Evolutionary conservation across 1,140 invertebrate genomes (phyloP), one percentile per base, ranked within the genome.

Genomic region (Bombus impatiens): DNA sequence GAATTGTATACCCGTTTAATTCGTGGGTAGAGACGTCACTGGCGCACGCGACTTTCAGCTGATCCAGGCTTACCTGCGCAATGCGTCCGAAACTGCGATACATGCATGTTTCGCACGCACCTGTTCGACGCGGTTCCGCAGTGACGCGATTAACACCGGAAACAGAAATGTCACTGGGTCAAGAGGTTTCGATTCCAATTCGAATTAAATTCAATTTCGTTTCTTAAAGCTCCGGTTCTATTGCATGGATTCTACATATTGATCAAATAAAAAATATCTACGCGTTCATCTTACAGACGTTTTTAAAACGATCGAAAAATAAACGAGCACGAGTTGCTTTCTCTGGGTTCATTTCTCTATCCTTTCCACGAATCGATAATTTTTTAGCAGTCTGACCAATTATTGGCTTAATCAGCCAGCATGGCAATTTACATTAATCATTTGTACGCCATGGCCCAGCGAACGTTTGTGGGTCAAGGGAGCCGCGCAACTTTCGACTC

Each of bases 21-120:
- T 18, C 35, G 28, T 6, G 42, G 32, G 35, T 32, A 13, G 25
- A 67, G 35, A 65, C 35, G 42, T 68, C 13, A 70, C 57, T 47
- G 67, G 65, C 47, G 65, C 67, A 70, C 83, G 75, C 65, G 37
- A 35, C 47, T 74, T 85, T 44, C 83, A 80, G 83, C 83, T 85
- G 83, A 82, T 81, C 37, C 78, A 59, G 57, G 18, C 44, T n/a
- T 32, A 74, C 70, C 68, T 76, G 84, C 84, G 84, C 84, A 81
- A 9, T 75, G 18, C 84, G 71, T 28, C 28, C 44, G n/a, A 53
- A 82, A 12, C 68, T 57, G 42, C 42, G 78, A 67, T 86, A 42
- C 57, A 32, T 74, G 40, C 84, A 47, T 47, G 68, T 70, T 75
- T 82, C n/a, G 5, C 35, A 68, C 59, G 68, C 84, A 82, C 68